phyloP scores from a whole-genome alignment of 2,797 vertebrate species.

The Melopsittacus undulatus region DNA sequence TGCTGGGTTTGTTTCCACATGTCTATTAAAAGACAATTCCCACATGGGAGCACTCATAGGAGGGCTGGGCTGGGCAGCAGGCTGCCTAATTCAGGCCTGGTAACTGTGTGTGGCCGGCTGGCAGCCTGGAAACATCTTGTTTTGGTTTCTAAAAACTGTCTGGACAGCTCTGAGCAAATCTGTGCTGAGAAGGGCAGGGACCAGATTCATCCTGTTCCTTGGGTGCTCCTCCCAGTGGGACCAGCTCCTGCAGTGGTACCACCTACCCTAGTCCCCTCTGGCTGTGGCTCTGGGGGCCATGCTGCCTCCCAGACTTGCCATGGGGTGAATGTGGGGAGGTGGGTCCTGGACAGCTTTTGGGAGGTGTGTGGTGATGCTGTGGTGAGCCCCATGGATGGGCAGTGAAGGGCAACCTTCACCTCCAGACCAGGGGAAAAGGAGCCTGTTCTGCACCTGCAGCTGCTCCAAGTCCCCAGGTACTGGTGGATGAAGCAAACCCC shows the following conservation, averaged over 20 bases:
- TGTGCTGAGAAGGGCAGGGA: conserved; percentile 16
- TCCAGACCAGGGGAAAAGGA: not conserved
- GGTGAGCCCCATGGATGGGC: not conserved
- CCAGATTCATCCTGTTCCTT: not conserved
- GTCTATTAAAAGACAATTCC: conserved; percentile 78
- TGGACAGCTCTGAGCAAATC: conserved; percentile 31
- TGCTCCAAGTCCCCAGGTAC: not conserved
- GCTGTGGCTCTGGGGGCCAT: accelerated
- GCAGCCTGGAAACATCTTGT: conserved; percentile 58
- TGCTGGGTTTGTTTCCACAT: conserved; percentile 64
- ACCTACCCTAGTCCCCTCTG: not conserved
- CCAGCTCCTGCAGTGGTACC: not conserved
- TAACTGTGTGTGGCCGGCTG: conserved; percentile 1
- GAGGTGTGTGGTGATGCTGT: not conserved
- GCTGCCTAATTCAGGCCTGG: conserved; percentile 41
- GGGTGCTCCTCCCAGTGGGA: not conserved
- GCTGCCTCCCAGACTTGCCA: accelerated
- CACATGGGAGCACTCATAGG: conserved; percentile 59
- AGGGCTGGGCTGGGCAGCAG: conserved; percentile 34
- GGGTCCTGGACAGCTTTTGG: not conserved
- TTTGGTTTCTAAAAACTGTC: conserved; percentile 60
- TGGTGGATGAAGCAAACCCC: not conserved
- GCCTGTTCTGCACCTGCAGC: not conserved
- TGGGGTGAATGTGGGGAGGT: not conserved
- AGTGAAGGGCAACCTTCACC: not conserved